A percentile compares a stretch with the other conserved stretches of the same genome.
Evolutionary conservation across 2,797 vertebrate species (phyloP).

Genomic region (Pagetopsis macropterus): DNA sequence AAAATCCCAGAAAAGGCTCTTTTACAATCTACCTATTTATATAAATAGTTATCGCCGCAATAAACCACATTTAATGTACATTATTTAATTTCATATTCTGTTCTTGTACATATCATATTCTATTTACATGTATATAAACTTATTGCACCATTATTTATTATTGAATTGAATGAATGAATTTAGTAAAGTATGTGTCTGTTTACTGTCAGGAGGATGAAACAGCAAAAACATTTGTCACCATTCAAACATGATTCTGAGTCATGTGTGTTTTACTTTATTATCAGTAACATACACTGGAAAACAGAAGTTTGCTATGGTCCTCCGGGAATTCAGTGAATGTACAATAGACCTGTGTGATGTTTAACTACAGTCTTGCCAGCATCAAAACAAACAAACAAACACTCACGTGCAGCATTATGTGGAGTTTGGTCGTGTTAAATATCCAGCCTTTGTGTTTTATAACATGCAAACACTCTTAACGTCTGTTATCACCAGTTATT

Average conservation of each 20-base stretch:
- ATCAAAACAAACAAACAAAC: background rate
- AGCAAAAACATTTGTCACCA: constrained; percentile 2
- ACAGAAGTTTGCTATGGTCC: background rate
- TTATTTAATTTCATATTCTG: too few species aligned
- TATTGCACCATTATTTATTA: too few species aligned
- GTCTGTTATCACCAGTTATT: constrained; percentile 2
- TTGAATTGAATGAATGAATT: too few species aligned
- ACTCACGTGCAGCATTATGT: background rate
- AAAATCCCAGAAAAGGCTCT: background rate
- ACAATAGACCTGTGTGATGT: background rate
- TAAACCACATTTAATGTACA: too few species aligned
- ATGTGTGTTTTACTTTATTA: background rate
- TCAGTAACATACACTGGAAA: constrained; percentile 1
- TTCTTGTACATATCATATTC: too few species aligned
- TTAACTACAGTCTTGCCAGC: background rate
- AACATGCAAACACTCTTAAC: background rate
- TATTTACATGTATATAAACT: too few species aligned
- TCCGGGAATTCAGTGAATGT: background rate
- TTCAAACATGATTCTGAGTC: constrained; percentile 10
- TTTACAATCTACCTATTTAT: too few species aligned
- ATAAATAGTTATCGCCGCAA: too few species aligned
- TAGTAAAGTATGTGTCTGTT: background rate
- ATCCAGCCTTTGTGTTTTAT: background rate
- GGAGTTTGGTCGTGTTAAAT: background rate
- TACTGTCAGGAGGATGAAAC: background rate